Base-by-base conservation (phyloP, 2,113 vertebrate species). In the Hippopotamus amphibius region DNA sequence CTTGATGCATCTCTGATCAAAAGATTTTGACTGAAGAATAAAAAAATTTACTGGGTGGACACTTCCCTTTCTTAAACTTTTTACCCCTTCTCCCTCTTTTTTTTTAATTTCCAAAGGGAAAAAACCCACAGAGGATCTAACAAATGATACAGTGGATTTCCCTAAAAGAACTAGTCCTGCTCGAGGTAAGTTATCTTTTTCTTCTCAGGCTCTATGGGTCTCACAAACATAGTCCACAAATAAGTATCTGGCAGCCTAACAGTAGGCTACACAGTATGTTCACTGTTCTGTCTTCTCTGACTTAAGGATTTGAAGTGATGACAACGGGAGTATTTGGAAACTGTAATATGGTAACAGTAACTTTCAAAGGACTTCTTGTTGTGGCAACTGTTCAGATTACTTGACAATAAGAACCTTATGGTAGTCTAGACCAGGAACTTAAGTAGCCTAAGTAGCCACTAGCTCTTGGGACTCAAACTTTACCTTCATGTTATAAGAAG, bases 81-180 rank as follows among this genome's bases (percentile, higher is more conserved):
- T 83, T 79, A 37, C 16, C 11, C 3, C 3, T 46, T 2, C 48
- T 9, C 30, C 82, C 37, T 43, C 48, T 79, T 85, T 66, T 30
- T 26, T 55, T 89, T 37, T 57, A 12, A 98, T 93, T 91, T 61
- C 98, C 99, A 59, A 55, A 98, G 99, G 99, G 80, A 99, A 98
- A 98, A 99, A 99, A 98, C 98, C 99, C 13, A 89, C 98, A 5
- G 99, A 99, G 77, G 99, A 99, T 72, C 82, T 98, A 55, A 96
- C 97, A 87, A 96, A 98, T 0, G 99, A 99, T 63, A 95, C 95
- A 8, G 99, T 99, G 98, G 99, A 99, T 97, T 99, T 99, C 98
- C 99, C 99, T 97, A 99, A 99, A 99, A 99, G 99, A 98, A 98
- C 98, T 66, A 98, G 98, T 69, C 99, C 99, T 79, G 99, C 99